Conservation (phyloP, 2,113 vertebrate species). For the Sinocyclocheilus anophthalmus region DNA sequence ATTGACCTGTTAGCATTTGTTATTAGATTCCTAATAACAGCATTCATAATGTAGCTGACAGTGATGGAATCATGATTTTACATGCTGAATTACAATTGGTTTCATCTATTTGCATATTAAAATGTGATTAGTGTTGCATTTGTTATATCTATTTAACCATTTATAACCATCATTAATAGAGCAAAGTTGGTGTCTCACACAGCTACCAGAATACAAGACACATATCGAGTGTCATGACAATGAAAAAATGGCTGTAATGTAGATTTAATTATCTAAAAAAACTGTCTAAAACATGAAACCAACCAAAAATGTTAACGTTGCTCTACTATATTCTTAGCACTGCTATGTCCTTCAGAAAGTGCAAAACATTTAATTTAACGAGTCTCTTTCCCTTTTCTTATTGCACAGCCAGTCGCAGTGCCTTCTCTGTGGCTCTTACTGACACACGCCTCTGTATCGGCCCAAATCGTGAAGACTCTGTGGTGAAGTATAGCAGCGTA, state of each 20-base stretch:
- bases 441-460: constrained; percentile 44
- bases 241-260: neutral
- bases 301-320: neutral
- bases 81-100: neutral
- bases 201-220: neutral
- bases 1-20: neutral
- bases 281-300: neutral
- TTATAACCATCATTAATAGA: neutral
- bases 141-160: neutral
- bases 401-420: constrained; percentile 68
- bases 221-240: neutral
- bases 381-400: neutral
- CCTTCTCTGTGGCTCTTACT: constrained; percentile 73
- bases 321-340: neutral
- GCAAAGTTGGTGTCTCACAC: neutral
- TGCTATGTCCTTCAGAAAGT: neutral
- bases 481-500: constrained; percentile 59
- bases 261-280: neutral
- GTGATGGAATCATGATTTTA: neutral
- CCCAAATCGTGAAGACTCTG: neutral
- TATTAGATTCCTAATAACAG: neutral
- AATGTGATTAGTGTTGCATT: neutral
- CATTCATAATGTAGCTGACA: neutral
- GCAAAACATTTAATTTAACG: neutral
- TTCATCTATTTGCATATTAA: neutral